Evolutionary conservation across 2,113 vertebrate species (phyloP), one percentile per base, ranked within the genome.

Genomic region (Nannospalax galili): DNA sequence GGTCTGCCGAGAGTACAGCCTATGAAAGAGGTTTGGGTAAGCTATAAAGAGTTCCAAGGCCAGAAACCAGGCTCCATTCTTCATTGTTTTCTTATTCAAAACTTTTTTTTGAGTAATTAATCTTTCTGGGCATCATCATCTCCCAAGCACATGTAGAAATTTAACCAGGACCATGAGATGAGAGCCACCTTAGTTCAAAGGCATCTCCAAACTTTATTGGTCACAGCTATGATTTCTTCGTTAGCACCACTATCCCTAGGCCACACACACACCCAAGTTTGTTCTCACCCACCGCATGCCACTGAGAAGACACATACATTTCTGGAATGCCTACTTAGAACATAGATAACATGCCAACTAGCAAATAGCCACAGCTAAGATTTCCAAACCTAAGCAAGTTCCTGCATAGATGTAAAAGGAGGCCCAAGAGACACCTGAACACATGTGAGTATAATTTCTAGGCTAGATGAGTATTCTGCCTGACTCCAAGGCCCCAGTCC

Each of bases 21-120:
- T 85, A 30, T 37, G 70, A 62, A 90, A 45, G 12, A 72, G 32
- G 0, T 16, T 37, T 58, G 16, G 6, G 81, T n/a, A 16, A 30
- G 35, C 42, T 24, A 1, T 12, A 30, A 62, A 14, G 69, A 42
- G 14, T 42, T 65, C 60, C 35, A 56, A 92, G 17, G 48, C 75
- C 74, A 88, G 91, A 90, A 84, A 5, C 5, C 9, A 24, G 52
- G 60, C 85, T 87, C 72, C 45, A 19, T 48, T 90, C 10, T 88
- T 93, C 69, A 85, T 92, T 90, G 48, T 81, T 84, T 85, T 89
- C 45, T 84, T 16, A 96, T 87, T 72, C 81, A 22, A 84, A 94
- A 77, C 75, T 93, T 45, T 84, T 19, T 74, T 40, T 5, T 56
- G 69, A 28, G 7, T 62, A 45, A 88, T 86, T 65, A 22, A 48